Conservation (phyloP, 2,797 vertebrate species). For the Paedocypris micromegethes region DNA sequence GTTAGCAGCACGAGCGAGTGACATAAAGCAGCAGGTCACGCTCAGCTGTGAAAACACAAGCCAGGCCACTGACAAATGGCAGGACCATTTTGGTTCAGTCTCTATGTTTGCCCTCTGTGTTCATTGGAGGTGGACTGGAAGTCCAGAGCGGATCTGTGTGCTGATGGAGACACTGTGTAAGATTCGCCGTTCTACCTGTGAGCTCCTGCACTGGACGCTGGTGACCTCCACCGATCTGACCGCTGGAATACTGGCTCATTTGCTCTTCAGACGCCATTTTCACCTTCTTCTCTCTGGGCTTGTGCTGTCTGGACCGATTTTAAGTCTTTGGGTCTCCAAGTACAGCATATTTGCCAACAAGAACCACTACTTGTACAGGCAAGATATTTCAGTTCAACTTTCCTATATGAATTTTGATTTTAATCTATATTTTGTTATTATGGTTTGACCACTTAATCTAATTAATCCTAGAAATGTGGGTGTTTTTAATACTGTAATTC, state of each 20-base stretch:
- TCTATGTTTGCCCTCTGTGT: not conserved
- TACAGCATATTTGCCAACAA: slow-evolving; percentile 77
- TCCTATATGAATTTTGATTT: not conserved
- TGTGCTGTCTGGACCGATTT: slow-evolving; percentile 74
- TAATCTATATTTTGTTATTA: no score
- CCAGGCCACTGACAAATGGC: slow-evolving; percentile 5
- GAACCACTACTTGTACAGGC: slow-evolving; percentile 83
- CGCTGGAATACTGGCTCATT: slow-evolving; percentile 67
- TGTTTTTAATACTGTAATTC: no score
- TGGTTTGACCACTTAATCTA: no score
- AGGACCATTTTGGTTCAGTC: not conserved
- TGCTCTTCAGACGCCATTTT: slow-evolving; percentile 68
- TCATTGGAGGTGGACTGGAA: slow-evolving; percentile 6
- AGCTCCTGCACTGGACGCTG: slow-evolving; percentile 21
- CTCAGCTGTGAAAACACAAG: slow-evolving; percentile 22
- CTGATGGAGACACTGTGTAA: slow-evolving; percentile 43
- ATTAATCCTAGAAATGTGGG: no score
- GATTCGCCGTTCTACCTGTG: slow-evolving; percentile 32
- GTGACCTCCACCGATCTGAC: slow-evolving; percentile 62
- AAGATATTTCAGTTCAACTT: slow-evolving; percentile 52
- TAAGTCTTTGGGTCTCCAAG: slow-evolving; percentile 73
- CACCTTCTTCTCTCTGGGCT: slow-evolving; percentile 73
- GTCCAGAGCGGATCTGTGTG: slow-evolving; percentile 17
- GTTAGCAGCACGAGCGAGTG: not conserved
- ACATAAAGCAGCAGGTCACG: slow-evolving; percentile 14